Percentiles rank a stretch among this genome's conserved stretches.
These are phyloP conservation scores for Sebastes kiyomatsui DNA, from an alignment of 2,797 vertebrate species.

Conservation along the genomic window DNA sequence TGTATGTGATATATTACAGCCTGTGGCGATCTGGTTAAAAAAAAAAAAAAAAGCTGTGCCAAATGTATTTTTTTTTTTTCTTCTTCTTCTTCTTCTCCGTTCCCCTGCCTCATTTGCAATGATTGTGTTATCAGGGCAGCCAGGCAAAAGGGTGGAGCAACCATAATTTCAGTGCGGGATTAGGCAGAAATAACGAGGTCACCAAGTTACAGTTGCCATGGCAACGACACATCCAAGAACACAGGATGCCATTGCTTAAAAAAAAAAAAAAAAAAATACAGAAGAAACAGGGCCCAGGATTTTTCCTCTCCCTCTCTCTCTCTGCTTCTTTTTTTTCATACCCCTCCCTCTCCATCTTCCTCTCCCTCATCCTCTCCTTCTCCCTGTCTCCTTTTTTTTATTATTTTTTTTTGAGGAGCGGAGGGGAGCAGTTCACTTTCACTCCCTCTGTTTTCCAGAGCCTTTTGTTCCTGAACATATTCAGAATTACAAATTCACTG, in stretches of 20 bases:
- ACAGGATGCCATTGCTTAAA: conserved; percentile 95
- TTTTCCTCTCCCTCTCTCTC: conserved; percentile 43
- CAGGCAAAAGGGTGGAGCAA: conserved; percentile 99
- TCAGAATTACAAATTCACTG: conserved; percentile 77
- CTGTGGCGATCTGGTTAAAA: conserved; percentile 31
- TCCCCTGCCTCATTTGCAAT: conserved; percentile 96
- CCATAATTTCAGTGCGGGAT: conserved; percentile 99
- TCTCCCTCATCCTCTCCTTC: conserved; percentile 15
- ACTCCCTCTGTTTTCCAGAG: conserved; percentile 61
- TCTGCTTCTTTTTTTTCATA: background rate
- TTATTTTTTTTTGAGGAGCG: conserved; percentile 35
- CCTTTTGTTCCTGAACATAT: conserved; percentile 76
- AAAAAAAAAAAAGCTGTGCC: conserved; percentile 20
- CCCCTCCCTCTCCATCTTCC: background rate
- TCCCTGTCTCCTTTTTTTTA: conserved; percentile 16
- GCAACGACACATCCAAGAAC: conserved; percentile 99
- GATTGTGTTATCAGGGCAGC: conserved; percentile 99
- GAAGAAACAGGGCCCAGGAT: conserved; percentile 69
- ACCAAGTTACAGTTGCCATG: conserved; percentile 99
- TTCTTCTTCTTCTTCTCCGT: conserved; percentile 25
- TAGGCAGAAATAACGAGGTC: conserved; percentile 99
- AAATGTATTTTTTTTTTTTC: conserved; percentile 36
- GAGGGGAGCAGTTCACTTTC: conserved; percentile 73
- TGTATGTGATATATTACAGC: conserved; percentile 10
- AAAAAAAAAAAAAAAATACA: conserved; percentile 33